Evolutionary conservation across 2,888 invertebrate genomes (phyloP), one percentile per base, ranked within the genome.

Genomic region (Eurytoma californica): DNA sequence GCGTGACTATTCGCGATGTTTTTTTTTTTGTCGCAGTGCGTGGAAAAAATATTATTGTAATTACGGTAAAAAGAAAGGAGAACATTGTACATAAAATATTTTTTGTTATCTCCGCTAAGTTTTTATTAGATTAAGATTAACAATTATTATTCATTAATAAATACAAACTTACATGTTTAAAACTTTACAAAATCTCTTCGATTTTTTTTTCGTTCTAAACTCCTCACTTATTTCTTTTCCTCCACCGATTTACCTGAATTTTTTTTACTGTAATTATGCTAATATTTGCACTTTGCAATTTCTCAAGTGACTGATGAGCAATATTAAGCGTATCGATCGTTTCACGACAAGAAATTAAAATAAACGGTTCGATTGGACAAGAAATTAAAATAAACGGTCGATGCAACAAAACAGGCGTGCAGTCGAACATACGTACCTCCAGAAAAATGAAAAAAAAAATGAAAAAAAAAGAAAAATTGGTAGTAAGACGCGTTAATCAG

Each of bases 91-190:
- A 65, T 72, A 72, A 58, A 39, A 72, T 30, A 57, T 60, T 72
- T 70, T 77, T 72, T 66, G 58, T 77, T 72, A 77, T 60, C 58
- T 69, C 72, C 49, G 49, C 58, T 60, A 66, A 58, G 51, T 77
- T 72, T 77, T 60, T 70, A 77, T 77, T 77, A 57, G 55, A 70
- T 24, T 66, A 66, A 66, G 57, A 77, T 30, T 60, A 69, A 57
- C 72, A 60, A 60, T 51, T 77, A 72, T 39, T 1, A 39, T 66
- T 60, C 20, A 66, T 13, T 72, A 77, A 77, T 72, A 66, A 77
- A 72, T 77, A 58, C 60, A 77, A 77, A 66, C 49, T 39, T 72
- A 66, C 60, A 66, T 30, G 66, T 77, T 72, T 67, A 60, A 77
- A 72, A 66, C 55, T 57, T 30, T 12, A 24, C 1, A 20, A 30